phyloP scores from a whole-genome alignment of 2,888 invertebrate species.

The Xestia sexstrigata region DNA sequence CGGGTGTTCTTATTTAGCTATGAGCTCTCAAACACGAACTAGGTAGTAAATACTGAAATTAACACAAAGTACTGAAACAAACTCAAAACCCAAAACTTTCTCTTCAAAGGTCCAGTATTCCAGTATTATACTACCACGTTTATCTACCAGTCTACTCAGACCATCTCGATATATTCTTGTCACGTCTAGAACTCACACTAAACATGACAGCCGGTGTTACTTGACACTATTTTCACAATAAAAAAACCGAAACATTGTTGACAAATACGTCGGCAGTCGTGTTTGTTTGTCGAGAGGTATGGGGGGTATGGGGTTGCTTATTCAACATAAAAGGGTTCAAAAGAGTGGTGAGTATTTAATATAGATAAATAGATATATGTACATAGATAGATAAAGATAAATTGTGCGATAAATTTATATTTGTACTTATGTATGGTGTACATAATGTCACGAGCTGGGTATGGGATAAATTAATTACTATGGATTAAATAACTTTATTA shows the following conservation, averaged over 20 bases:
- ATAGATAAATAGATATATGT: too few species aligned
- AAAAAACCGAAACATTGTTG: constrained; percentile 34
- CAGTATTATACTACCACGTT: not conserved
- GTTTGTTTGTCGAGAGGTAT: constrained; percentile 23
- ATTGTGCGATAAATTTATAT: too few species aligned
- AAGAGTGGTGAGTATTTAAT: not conserved
- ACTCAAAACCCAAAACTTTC: constrained; percentile 15
- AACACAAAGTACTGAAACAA: not conserved
- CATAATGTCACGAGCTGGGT: too few species aligned
- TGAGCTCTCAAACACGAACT: not conserved
- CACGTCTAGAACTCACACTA: constrained; percentile 26
- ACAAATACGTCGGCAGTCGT: constrained; percentile 27
- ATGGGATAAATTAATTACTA: too few species aligned
- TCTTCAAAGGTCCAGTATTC: not conserved
- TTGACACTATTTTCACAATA: constrained; percentile 32
- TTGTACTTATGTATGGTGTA: too few species aligned
- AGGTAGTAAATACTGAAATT: not conserved
- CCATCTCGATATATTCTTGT: constrained; percentile 35
- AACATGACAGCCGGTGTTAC: constrained; percentile 22
- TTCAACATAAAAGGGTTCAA: constrained; percentile 20
- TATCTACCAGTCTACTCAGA: not conserved
- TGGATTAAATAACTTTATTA: too few species aligned
- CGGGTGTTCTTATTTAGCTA: not conserved
- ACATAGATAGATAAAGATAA: too few species aligned
- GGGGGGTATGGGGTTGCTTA: constrained; percentile 1